Evolutionary conservation across 2,888 invertebrate genomes (phyloP), one percentile per base, ranked within the genome.

Genomic region (Heliconius ethilla): DNA sequence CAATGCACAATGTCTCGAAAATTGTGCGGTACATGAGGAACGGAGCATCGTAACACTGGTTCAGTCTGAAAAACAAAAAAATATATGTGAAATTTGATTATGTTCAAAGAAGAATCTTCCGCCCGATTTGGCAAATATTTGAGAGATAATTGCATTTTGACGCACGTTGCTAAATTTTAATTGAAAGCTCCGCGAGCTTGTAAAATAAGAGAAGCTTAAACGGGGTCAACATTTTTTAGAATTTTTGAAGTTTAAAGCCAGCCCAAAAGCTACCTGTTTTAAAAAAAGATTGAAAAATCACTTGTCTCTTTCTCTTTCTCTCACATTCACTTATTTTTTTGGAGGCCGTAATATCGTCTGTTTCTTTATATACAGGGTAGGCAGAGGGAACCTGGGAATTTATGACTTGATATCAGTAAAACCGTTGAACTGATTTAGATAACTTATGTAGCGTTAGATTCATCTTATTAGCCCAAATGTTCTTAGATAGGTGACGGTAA

Each of bases 141-240:
- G n/a, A 40, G 13, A 40, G 27, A 63, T 65, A 62, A 74, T 74
- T 63, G 40, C 74, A 74, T 65, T 65, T 27, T 45, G 74, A 65
- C 62, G 62, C 63, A 63, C 63, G 74, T 40, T 45, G 74, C 74
- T 18, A 65, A 22, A 65, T 74, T 63, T 74, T 74, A 74, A 74
- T 74, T 74, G 63, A 74, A 74, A 63, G 63, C 62, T 29, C 18
- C 40, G 74, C 40, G 74, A 74, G 74, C 74, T 74, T 74, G 74
- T 74, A 63, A 65, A 74, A 65, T 45, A 74, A 63, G 65, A 74
- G 62, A 40, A 65, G 63, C 62, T 63, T 74, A 40, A 74, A 74
- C 63, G 62, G 65, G 74, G 65, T 74, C 74, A 74, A 65, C 40
- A 74, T 27, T 74, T 74, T 73, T 74, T 74, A 29, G 45, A 63